phyloP scores from a whole-genome alignment of 2,888 invertebrate species.

The Eristalinus aeneus region DNA sequence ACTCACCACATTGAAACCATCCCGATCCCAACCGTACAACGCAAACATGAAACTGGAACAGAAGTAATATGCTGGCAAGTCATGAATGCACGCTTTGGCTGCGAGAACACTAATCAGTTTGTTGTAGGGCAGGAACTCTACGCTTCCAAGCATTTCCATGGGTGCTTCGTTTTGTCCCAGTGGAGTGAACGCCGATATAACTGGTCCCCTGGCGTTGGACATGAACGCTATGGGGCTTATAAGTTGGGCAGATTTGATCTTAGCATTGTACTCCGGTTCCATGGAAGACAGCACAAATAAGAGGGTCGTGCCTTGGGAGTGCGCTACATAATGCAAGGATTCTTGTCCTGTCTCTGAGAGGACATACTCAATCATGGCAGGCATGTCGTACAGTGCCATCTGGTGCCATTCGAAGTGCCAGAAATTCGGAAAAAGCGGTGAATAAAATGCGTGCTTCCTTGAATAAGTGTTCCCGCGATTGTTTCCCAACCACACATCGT shows the following conservation, averaged over 20 bases:
- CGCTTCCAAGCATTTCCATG: constrained; percentile 76
- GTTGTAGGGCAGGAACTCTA: constrained; percentile 85
- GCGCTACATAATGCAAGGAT: constrained; percentile 88
- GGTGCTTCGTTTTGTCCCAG: constrained; percentile 77
- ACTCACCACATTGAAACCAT: constrained; percentile 76
- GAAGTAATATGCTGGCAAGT: constrained; percentile 73
- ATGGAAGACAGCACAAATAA: constrained; percentile 87
- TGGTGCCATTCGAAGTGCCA: constrained; percentile 88
- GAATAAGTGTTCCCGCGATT: constrained; percentile 87
- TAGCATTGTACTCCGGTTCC: constrained; percentile 85
- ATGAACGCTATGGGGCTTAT: constrained; percentile 87
- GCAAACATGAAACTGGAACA: constrained; percentile 78
- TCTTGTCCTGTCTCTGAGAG: constrained; percentile 82
- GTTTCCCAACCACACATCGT: constrained; percentile 92
- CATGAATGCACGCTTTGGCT: constrained; percentile 80
- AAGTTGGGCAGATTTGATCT: constrained; percentile 85
- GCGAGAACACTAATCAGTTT: constrained; percentile 74
- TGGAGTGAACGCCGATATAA: constrained; percentile 80
- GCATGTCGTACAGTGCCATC: constrained; percentile 88
- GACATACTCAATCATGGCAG: constrained; percentile 89
- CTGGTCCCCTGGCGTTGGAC: constrained; percentile 79
- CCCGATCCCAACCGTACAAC: constrained; percentile 77
- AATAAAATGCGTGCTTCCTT: constrained; percentile 81
- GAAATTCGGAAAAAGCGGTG: constrained; percentile 82
- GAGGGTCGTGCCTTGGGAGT: constrained; percentile 85